These are phyloP conservation scores for Physeter macrocephalus DNA, from an alignment of 2,113 vertebrate species.

Conservation along the genomic window DNA sequence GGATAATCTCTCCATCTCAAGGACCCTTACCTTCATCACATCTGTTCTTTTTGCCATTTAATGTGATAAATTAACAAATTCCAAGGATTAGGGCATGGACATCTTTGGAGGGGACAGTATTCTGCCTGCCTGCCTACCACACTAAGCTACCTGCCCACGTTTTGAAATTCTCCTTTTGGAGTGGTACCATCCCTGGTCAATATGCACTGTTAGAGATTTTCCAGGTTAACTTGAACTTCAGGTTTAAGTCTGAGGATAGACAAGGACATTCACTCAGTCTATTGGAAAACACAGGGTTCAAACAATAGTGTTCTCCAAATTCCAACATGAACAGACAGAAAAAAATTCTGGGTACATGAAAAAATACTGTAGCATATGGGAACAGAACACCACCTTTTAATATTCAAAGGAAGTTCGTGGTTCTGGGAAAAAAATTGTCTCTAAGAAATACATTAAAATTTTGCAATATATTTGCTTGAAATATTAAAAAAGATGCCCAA, in stretches of 20 bases:
- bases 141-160: background rate
- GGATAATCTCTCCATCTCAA: background rate
- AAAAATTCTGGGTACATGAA: background rate
- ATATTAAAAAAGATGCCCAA: background rate
- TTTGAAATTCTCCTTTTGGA: background rate
- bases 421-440: background rate
- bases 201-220: background rate
- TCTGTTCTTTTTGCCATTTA: background rate
- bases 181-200: background rate
- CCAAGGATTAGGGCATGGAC: background rate
- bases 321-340: background rate
- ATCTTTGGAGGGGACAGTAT: background rate
- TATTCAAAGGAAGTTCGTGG: conserved; percentile 7
- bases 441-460: conserved; percentile 12
- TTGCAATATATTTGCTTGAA: background rate
- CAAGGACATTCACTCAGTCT: background rate
- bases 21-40: background rate
- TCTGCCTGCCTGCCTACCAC: background rate
- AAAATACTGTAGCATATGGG: background rate
- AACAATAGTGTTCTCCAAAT: background rate
- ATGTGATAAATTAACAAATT: background rate
- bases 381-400: background rate
- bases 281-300: background rate
- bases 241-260: background rate
- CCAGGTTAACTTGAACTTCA: background rate